These are phyloP conservation scores for Bombyx huttoni DNA, from an alignment of 2,888 invertebrate genomes.

Conservation along the genomic window DNA sequence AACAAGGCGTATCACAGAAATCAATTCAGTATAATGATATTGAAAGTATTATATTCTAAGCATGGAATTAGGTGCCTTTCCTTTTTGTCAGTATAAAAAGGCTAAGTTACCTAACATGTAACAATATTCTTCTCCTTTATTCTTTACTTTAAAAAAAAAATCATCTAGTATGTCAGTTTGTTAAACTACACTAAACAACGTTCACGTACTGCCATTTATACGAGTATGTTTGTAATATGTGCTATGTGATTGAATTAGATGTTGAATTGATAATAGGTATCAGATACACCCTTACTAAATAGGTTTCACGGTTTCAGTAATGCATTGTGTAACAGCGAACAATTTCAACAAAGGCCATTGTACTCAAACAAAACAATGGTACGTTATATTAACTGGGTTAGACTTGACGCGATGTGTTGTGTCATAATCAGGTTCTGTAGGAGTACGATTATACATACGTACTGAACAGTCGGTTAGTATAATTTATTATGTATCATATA, in stretches of 20 bases:
- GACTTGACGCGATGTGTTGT: background rate
- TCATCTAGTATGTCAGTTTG: too few species aligned
- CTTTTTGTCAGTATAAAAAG: too few species aligned
- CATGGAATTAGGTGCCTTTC: too few species aligned
- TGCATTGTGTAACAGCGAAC: background rate
- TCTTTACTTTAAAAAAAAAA: too few species aligned
- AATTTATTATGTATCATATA: background rate
- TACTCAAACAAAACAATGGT: background rate
- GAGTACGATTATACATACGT: background rate
- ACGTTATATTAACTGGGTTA: background rate
- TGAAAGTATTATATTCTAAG: too few species aligned
- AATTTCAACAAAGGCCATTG: background rate
- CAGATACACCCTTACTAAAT: background rate
- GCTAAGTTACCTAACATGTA: too few species aligned
- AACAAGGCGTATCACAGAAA: too few species aligned
- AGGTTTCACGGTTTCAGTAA: conserved; percentile 1
- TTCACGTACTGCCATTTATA: conserved; percentile 1
- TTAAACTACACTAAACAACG: background rate
- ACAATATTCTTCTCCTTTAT: too few species aligned
- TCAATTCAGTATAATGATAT: too few species aligned
- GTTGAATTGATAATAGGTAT: conserved; percentile 20
- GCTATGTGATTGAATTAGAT: conserved; percentile 25
- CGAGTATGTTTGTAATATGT: conserved; percentile 9
- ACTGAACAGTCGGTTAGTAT: background rate
- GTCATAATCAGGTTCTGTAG: background rate